Conservation (phyloP, 1,140 invertebrate species). For the Cecropterus lyciades region DNA sequence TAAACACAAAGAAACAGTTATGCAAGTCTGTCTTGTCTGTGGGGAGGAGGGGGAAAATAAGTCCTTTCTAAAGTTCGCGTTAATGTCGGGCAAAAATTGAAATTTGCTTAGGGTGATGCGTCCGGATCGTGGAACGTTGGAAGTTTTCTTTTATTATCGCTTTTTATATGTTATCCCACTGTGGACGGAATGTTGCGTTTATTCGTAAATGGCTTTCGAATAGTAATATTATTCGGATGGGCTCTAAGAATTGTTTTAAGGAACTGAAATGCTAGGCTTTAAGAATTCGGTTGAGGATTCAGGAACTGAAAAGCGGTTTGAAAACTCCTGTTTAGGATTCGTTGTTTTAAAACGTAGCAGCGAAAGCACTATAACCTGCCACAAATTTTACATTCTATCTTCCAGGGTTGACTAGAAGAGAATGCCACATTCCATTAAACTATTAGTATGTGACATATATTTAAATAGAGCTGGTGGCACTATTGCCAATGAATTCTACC, state of each 20-base stretch:
- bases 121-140: conserved; percentile 10
- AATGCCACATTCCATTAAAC: too few relatives aligned
- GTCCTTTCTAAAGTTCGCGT: conserved; percentile 32
- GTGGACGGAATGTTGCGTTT: conserved; percentile 19
- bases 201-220: conserved; percentile 21
- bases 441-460: too few relatives aligned
- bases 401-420: too few relatives aligned
- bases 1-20: conserved; percentile 38
- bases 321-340: too few relatives aligned
- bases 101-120: conserved; percentile 37
- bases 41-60: conserved; percentile 21
- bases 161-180: conserved; percentile 15
- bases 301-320: too few relatives aligned
- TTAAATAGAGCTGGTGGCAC: too few relatives aligned
- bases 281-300: conserved; percentile 1
- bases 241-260: neutral
- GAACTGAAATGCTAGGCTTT: neutral
- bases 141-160: conserved; percentile 24
- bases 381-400: too few relatives aligned
- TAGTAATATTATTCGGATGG: conserved; percentile 15
- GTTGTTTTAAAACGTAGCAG: too few relatives aligned
- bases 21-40: conserved; percentile 31
- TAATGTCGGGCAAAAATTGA: conserved; percentile 39
- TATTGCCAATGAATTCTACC: too few relatives aligned
- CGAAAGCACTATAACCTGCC: too few relatives aligned